A percentile compares a stretch with the other conserved stretches of the same genome.
Evolutionary conservation across 2,113 vertebrate genomes (phyloP).

Genomic region (Zapus hudsonius): DNA sequence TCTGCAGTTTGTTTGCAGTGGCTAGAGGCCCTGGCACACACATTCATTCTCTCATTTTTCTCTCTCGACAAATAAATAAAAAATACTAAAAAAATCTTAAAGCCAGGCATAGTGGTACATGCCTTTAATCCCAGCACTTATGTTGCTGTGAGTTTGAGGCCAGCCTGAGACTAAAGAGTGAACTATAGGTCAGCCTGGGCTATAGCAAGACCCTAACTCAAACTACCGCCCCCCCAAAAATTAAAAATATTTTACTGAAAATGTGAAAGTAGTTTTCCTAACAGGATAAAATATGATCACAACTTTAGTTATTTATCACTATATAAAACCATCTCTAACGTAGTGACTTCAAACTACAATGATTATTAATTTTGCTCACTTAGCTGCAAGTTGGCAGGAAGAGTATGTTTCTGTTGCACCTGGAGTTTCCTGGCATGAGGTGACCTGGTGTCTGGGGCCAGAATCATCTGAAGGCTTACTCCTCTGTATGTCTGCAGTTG

Average conservation of each 20-base stretch:
- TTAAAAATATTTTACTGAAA: slow-evolving; percentile 30
- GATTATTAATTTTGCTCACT: background rate
- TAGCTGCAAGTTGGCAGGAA: background rate
- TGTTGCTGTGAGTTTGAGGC: too few relatives aligned
- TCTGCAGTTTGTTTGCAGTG: too few relatives aligned
- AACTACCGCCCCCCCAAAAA: too few relatives aligned
- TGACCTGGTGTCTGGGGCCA: background rate
- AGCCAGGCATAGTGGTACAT: too few relatives aligned
- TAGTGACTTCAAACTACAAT: background rate
- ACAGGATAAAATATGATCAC: background rate
- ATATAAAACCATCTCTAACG: background rate
- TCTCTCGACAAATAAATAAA: too few relatives aligned
- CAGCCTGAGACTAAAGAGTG: too few relatives aligned
- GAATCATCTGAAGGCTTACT: background rate
- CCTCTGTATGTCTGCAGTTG: background rate
- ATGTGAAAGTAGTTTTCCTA: background rate
- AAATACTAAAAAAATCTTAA: too few relatives aligned
- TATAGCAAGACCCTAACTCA: too few relatives aligned
- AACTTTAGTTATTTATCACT: background rate
- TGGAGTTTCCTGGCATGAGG: background rate
- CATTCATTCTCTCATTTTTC: too few relatives aligned
- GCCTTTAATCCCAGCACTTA: too few relatives aligned
- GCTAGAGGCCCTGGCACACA: too few relatives aligned
- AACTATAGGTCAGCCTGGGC: too few relatives aligned
- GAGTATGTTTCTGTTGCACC: background rate